phyloP scores from a whole-genome alignment of 1,140 invertebrate species.

The Habropoda laboriosa region DNA sequence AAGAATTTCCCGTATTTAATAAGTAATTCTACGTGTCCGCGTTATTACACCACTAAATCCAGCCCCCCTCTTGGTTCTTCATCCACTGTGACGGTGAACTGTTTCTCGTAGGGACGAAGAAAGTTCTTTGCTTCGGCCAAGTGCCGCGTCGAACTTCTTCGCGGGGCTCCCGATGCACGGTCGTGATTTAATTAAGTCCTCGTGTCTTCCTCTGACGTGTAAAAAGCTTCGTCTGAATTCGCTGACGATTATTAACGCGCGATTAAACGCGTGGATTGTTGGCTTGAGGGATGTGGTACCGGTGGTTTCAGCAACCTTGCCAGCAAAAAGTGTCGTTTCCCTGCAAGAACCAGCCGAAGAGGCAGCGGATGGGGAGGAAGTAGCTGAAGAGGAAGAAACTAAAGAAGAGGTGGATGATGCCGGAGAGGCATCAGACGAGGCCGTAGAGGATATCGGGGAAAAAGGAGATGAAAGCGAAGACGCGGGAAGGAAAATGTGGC shows the following conservation, averaged over 20 bases:
- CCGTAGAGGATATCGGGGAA: background rate
- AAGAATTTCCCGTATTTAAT: conserved; percentile 50
- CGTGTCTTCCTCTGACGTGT: no score
- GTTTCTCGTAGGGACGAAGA: conserved; percentile 10
- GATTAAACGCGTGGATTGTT: background rate
- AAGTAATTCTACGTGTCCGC: conserved; percentile 18
- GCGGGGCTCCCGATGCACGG: no score
- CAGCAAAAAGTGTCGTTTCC: background rate
- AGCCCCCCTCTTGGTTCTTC: no score
- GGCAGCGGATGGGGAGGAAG: no score
- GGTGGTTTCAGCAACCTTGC: background rate
- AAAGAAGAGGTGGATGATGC: no score
- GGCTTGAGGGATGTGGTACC: no score
- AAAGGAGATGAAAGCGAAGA: background rate
- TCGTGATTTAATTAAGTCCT: conserved; percentile 13
- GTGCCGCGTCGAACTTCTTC: background rate
- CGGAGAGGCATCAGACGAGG: background rate
- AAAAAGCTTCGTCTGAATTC: background rate
- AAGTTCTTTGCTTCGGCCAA: conserved; percentile 3
- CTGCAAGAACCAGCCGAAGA: background rate
- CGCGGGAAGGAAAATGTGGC: conserved; percentile 7
- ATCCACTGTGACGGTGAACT: conserved; percentile 19
- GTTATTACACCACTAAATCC: conserved; percentile 16
- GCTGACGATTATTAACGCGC: background rate
- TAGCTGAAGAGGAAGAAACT: no score